Percentiles rank a stretch among this genome's conserved stretches.
These are phyloP conservation scores for Rhynchotus rufescens DNA, from an alignment of 2,797 vertebrate species.

Conservation along the genomic window DNA sequence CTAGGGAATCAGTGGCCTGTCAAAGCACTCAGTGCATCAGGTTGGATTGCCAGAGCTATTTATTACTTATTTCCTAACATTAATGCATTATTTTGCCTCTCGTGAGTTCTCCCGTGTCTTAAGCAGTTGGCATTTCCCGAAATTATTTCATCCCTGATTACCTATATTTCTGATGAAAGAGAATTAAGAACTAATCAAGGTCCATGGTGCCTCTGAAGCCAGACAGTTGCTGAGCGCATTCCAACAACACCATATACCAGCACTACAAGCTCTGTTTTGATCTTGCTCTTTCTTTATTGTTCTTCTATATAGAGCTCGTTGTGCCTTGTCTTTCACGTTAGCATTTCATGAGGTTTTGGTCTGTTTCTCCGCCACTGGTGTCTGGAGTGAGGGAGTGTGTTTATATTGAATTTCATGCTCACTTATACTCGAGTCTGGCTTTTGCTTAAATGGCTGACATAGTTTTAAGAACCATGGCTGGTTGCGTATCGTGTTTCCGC, in stretches of 20 bases:
- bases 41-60: constrained; percentile 11
- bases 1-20: neutral
- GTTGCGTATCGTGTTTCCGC: neutral
- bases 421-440: neutral
- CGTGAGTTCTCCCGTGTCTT: constrained; percentile 13
- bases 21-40: constrained; percentile 35
- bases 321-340: neutral
- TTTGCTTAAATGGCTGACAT: neutral
- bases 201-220: constrained; percentile 40
- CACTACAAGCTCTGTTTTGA: neutral
- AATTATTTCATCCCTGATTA: constrained; percentile 66
- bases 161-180: constrained; percentile 57
- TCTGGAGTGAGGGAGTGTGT: neutral
- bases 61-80: constrained; percentile 22
- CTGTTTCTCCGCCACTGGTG: neutral
- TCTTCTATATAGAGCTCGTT: constrained; percentile 12
- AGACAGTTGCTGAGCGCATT: neutral
- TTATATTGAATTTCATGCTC: constrained; percentile 29
- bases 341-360: neutral
- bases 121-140: constrained; percentile 49
- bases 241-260: neutral
- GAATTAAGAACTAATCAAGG: constrained; percentile 67
- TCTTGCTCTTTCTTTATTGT: neutral
- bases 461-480: constrained; percentile 26
- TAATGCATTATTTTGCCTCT: neutral